Base-by-base conservation (phyloP, 2,888 invertebrate genomes). In the Drosophila paucipuncta region DNA sequence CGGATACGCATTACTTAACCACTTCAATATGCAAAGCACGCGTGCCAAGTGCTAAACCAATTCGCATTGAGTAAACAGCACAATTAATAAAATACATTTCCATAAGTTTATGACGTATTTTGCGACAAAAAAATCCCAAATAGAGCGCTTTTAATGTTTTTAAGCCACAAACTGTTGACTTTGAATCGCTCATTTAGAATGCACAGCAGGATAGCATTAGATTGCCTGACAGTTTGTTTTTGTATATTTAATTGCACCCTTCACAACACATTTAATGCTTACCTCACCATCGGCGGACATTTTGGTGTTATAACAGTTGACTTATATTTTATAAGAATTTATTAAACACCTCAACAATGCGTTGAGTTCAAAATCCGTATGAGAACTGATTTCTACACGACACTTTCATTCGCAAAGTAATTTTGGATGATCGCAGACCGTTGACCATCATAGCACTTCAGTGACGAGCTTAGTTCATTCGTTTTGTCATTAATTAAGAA, bases 21-120 rank as follows among this genome's bases (percentile, higher is more conserved):
- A n/a, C 43, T 65, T 64, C 6, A 35, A 37, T 63, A 87, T 84
- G 74, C 90, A 76, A 68, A 52, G n/a, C 85, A 62, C 78, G 64
- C 52, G 5, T 47, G 16, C 9, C 59, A 54, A 49, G 62, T 58
- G 66, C 39, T 50, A 61, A 70, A 30, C 68, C 30, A 25, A 61
- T 25, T 59, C 61, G 54, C 54, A 73, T 55, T 53, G 49, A 62
- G 25, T 47, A 62, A 63, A 31, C 31, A 43, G 13, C 68, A 65
- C 57, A 58, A 49, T 58, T 35, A 57, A 59, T 43, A 1, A 58
- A 64, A 62, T 54, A 65, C 65, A 78, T 61, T 58, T 61, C 31
- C 33, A 67, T 49, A 55, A 43, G 10, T 25, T 37, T 52, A 68
- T 66, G 65, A 68, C 58, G 69, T 66, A 54, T 28, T 65, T 9